A percentile compares a stretch with the other conserved stretches of the same genome.
Conservation (phyloP, 2,888 invertebrate species). For the Willowsia nigromaculata region DNA sequence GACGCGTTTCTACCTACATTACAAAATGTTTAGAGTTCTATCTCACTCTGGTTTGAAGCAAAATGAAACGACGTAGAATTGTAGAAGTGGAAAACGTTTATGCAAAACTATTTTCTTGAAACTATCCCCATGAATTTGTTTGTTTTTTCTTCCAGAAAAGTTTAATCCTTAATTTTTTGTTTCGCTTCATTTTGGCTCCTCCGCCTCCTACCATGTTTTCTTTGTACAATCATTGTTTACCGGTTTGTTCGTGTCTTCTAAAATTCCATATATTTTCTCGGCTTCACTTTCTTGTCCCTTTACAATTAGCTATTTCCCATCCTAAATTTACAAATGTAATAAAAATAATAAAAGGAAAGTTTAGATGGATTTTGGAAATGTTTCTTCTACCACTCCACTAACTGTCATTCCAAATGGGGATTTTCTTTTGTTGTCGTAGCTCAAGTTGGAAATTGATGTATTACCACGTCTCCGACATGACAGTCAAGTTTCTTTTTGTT, state of each 20-base stretch:
- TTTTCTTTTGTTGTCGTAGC: not conserved
- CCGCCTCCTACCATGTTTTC: not conserved
- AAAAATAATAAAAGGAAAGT: not conserved
- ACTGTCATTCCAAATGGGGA: not conserved
- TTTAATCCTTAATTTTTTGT: conserved; percentile 27
- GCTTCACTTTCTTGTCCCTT: too few species aligned
- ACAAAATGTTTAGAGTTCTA: not conserved
- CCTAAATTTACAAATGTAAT: too few species aligned
- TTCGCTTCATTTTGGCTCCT: not conserved
- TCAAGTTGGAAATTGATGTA: not conserved
- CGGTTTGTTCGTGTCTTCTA: not conserved
- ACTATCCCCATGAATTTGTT: conserved; percentile 12
- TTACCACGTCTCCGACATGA: not conserved
- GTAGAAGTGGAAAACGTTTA: not conserved
- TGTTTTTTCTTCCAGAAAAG: conserved; percentile 32
- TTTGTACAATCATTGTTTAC: not conserved
- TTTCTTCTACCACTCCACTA: not conserved
- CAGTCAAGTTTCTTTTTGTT: not conserved
- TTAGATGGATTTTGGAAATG: not conserved
- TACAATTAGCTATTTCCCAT: too few species aligned
- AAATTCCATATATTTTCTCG: not conserved
- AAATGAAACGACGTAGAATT: not conserved
- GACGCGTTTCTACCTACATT: not conserved
- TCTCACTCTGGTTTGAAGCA: not conserved
- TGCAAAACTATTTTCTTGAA: not conserved